Base-by-base conservation (phyloP, 1,140 invertebrate species). In the Heliconius hermathena region DNA sequence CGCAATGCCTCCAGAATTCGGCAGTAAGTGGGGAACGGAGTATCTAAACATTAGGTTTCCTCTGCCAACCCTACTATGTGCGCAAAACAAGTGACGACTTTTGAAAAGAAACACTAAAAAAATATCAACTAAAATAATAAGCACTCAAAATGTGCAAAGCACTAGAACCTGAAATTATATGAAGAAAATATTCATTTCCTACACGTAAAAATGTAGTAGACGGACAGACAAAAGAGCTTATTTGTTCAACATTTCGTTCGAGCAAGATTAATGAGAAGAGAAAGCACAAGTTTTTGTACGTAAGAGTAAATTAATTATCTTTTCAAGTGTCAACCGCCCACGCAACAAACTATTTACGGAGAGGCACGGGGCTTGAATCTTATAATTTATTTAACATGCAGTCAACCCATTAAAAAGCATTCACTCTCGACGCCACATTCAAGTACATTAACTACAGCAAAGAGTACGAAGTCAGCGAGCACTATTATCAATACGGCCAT, bases 381-480 rank as follows among this genome's bases (percentile, higher is more conserved):
- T 88, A 92, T 92, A 90, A 92, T 92, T 88, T 92, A 92, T 92
- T 92, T 92, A 93, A 91, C 91, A 89, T 88, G 88, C 86, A 88
- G 88, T 84, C 84, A 88, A 85, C 83, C 91, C 88, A 93, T 92
- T 93, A 93, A 92, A 92, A 94, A 88, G 84, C 88, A 93, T 93
- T 92, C 90, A 92, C 84, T 85, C 86, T 83, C 86, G 84, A 80
- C 86, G 86, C 78, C 74, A 77, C 84, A 85, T 84, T 84, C 74
- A 80, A 87, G 83, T 88, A 85, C 85, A 90, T 88, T 87, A 88
- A 89, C 78, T 57, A 84, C 77, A 78, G 76, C 81, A 85, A 84
- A 87, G 81, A 82, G 81, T 82, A 84, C 70, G 77, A 82, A 80
- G 73, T 66, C 70, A 41, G 54, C 52, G 26, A 41, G 76, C 41